These are phyloP conservation scores for Gasteruption jaculator DNA, from an alignment of 2,888 invertebrate genomes.

Conservation along the genomic window DNA sequence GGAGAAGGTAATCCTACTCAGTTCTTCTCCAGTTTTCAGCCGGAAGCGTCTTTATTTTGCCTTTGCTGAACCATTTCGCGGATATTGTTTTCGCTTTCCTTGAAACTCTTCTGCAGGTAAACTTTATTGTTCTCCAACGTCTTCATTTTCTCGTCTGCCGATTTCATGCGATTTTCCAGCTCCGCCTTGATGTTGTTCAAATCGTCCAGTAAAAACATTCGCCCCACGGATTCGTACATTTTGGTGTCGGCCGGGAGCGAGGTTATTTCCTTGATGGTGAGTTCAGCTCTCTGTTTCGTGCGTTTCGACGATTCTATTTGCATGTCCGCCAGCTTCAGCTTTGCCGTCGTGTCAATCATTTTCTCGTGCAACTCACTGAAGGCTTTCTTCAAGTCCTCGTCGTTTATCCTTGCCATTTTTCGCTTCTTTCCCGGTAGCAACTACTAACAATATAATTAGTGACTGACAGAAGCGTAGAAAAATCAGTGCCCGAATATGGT, in stretches of 20 bases:
- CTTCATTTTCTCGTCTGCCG: slow-evolving; percentile 64
- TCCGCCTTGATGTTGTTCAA: slow-evolving; percentile 62
- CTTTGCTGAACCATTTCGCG: slow-evolving; percentile 75
- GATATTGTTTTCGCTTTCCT: slow-evolving; percentile 81
- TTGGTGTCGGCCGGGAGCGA: slow-evolving; percentile 62
- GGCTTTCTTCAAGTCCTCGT: slow-evolving; percentile 65
- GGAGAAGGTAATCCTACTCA: not conserved
- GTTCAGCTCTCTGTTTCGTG: slow-evolving; percentile 64
- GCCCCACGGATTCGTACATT: slow-evolving; percentile 77
- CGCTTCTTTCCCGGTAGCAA: too few species aligned
- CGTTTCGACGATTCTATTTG: slow-evolving; percentile 70
- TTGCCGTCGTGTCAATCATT: slow-evolving; percentile 75
- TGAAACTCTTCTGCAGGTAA: slow-evolving; percentile 76
- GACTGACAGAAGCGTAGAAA: too few species aligned
- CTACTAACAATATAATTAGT: too few species aligned
- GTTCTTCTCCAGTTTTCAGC: slow-evolving; percentile 24
- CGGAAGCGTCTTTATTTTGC: slow-evolving; percentile 37
- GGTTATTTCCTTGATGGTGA: slow-evolving; percentile 63
- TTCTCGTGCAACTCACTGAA: slow-evolving; percentile 78
- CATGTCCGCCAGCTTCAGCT: slow-evolving; percentile 72
- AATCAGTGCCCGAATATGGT: too few species aligned
- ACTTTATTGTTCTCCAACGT: slow-evolving; percentile 70
- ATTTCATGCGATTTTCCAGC: slow-evolving; percentile 58
- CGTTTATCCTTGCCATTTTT: slow-evolving; percentile 53
- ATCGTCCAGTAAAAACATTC: slow-evolving; percentile 77